Evolutionary conservation across 92 coral and sea anemone genomes (phyloP).

Genomic region (Porites rus): DNA sequence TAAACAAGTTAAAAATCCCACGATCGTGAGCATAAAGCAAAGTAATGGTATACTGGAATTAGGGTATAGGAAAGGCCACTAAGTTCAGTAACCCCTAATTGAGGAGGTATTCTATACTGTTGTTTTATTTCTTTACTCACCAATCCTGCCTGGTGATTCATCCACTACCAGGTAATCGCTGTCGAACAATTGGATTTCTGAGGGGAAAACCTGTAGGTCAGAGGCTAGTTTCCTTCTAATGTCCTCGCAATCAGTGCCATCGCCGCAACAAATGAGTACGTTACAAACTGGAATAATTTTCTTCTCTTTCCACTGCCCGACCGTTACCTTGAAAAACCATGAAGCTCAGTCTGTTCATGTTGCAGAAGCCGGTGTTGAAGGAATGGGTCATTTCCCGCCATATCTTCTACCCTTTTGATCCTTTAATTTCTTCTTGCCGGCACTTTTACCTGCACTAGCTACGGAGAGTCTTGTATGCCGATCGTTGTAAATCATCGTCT

Average conservation of each 20-base stretch:
- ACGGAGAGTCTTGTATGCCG: neutral
- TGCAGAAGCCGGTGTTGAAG: neutral
- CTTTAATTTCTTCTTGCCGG: neutral
- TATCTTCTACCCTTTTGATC: neutral
- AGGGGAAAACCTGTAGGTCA: neutral
- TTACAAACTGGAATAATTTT: conserved; percentile 25
- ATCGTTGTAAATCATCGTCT: neutral
- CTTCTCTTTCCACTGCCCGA: conserved; percentile 19
- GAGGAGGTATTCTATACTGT: neutral
- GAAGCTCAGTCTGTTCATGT: neutral
- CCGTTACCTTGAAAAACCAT: conserved; percentile 30
- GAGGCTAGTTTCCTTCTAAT: conserved; percentile 9
- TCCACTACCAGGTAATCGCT: neutral
- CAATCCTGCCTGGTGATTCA: neutral
- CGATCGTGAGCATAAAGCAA: no score
- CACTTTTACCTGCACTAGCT: neutral
- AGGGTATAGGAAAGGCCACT: neutral
- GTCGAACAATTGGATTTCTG: neutral
- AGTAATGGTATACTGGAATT: no score
- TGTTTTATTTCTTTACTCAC: neutral
- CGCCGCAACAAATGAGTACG: neutral
- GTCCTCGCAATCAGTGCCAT: conserved; percentile 2
- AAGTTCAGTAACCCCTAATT: neutral
- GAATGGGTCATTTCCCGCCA: neutral
- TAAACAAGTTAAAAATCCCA: no score